A percentile compares a stretch with the other conserved stretches of the same genome.
These are phyloP conservation scores for Lepidonotus clava DNA, from an alignment of 2,888 invertebrate species.

Conservation along the genomic window DNA sequence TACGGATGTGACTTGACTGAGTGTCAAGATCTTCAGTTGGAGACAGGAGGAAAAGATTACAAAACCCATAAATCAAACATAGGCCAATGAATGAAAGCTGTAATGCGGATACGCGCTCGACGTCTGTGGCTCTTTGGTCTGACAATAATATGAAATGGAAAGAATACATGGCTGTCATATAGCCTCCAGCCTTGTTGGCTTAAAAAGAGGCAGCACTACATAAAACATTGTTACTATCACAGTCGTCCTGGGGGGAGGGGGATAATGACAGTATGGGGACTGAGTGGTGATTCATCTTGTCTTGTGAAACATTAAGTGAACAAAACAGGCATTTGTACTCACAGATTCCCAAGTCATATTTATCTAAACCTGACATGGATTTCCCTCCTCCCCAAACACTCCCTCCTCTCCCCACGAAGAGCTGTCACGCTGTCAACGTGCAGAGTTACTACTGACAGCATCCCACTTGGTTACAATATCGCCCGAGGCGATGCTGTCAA, in stretches of 20 bases:
- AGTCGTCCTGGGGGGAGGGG: not conserved
- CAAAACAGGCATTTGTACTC: constrained; percentile 6
- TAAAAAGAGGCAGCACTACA: not conserved
- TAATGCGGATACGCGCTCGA: too few relatives aligned
- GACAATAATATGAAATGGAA: not conserved
- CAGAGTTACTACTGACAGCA: not conserved
- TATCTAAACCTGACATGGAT: not conserved
- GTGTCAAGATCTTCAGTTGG: too few relatives aligned
- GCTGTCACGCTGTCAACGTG: not conserved
- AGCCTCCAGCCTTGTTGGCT: not conserved
- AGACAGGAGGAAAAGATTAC: too few relatives aligned
- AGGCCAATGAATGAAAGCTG: too few relatives aligned
- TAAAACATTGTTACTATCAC: not conserved
- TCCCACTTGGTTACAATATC: not conserved
- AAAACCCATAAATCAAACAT: too few relatives aligned
- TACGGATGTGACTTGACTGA: too few relatives aligned
- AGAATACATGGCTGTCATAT: not conserved
- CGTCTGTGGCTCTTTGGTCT: not conserved
- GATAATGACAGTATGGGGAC: not conserved
- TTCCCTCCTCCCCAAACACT: too few relatives aligned
- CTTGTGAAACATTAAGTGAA: not conserved
- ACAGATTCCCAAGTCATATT: not conserved
- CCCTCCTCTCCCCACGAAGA: not conserved
- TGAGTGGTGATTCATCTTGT: not conserved
- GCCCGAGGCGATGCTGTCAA: not conserved